Percentiles rank a stretch among this genome's conserved stretches.
These are phyloP conservation scores for Nymphicus hollandicus DNA, from an alignment of 2,113 vertebrate species.

Conservation along the genomic window DNA sequence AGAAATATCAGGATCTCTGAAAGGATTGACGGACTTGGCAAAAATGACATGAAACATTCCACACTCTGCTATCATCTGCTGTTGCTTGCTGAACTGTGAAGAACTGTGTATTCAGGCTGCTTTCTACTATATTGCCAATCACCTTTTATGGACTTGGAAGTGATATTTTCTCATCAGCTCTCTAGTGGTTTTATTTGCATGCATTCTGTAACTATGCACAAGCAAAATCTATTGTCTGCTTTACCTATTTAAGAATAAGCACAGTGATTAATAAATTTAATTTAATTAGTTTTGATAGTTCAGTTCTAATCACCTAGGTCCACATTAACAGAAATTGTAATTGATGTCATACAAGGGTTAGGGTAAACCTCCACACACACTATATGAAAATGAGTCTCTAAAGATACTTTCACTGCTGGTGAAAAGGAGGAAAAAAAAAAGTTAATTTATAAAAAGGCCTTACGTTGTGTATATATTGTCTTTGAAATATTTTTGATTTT, in stretches of 20 bases:
- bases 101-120: conserved; percentile 59
- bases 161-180: conserved; percentile 64
- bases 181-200: conserved; percentile 68
- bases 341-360: conserved; percentile 55
- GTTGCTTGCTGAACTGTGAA: conserved; percentile 72
- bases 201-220: conserved; percentile 60
- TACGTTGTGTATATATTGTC: conserved; percentile 76
- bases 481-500: conserved; percentile 84
- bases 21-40: background rate
- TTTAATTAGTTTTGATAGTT: conserved; percentile 35
- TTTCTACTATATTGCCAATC: conserved; percentile 62
- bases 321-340: conserved; percentile 43
- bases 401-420: conserved; percentile 73
- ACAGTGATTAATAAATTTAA: conserved; percentile 66
- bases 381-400: conserved; percentile 69
- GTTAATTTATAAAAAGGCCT: conserved; percentile 81
- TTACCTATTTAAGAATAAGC: conserved; percentile 62
- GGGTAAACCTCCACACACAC: conserved; percentile 54
- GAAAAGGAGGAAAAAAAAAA: conserved; percentile 65
- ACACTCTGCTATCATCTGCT: conserved; percentile 31
- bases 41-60: conserved; percentile 36
- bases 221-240: conserved; percentile 55
- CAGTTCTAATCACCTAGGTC: conserved; percentile 56
- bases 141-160: conserved; percentile 57
- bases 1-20: background rate